A percentile compares a stretch with the other conserved stretches of the same genome.
Evolutionary conservation across 2,888 invertebrate genomes (phyloP).

Genomic region (Caenorhabditis sinica): DNA sequence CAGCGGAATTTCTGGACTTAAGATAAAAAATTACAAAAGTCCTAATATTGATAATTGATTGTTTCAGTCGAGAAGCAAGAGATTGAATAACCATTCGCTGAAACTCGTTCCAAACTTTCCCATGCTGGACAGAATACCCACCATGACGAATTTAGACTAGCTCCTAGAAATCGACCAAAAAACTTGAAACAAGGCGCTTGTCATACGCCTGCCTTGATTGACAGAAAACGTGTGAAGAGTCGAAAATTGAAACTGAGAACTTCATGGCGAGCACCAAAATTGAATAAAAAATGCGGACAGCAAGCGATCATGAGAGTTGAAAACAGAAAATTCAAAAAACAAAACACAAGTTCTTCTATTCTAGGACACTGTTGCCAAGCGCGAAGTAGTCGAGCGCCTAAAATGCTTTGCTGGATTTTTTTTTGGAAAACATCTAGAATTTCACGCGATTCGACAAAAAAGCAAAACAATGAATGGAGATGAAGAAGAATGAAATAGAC

Average conservation of each 20-base stretch:
- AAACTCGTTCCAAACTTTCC: not conserved
- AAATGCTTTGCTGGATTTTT: not conserved
- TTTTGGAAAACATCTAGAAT: slow-evolving; percentile 4
- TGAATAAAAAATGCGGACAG: slow-evolving; percentile 18
- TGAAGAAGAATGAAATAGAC: slow-evolving; percentile 11
- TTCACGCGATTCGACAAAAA: slow-evolving; percentile 45
- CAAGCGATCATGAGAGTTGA: slow-evolving; percentile 8
- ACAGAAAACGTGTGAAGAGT: slow-evolving; percentile 45
- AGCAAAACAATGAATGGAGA: slow-evolving; percentile 52
- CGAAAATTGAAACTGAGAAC: slow-evolving; percentile 17
- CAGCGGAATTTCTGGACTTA: too few relatives aligned
- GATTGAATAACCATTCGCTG: too few relatives aligned
- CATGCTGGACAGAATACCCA: not conserved
- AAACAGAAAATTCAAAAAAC: slow-evolving; percentile 6
- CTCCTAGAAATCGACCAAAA: slow-evolving; percentile 1
- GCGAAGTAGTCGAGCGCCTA: not conserved
- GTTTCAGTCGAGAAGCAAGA: too few relatives aligned
- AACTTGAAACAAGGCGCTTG: slow-evolving; percentile 8
- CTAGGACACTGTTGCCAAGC: not conserved
- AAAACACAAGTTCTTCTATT: not conserved
- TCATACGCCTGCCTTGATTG: slow-evolving; percentile 32
- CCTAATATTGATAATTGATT: too few relatives aligned
- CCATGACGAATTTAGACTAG: not conserved
- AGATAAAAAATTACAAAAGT: too few relatives aligned
- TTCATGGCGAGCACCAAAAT: not conserved